These are phyloP conservation scores for Saccostrea echinata DNA, from an alignment of 1,140 invertebrate species.

Conservation along the genomic window DNA sequence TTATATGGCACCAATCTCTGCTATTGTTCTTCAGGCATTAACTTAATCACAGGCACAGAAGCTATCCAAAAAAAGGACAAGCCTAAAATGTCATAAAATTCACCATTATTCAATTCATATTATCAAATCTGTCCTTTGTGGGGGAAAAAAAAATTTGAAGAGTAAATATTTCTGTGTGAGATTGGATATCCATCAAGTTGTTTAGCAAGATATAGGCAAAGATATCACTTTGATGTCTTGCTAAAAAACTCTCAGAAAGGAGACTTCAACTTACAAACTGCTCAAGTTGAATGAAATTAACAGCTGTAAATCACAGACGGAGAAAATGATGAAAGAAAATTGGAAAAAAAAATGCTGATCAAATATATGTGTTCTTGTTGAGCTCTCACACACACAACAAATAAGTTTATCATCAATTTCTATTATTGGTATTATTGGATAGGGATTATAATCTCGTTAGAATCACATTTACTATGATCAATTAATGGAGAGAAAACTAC, in stretches of 20 bases:
- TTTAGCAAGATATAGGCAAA: slow-evolving; percentile 13
- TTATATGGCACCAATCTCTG: slow-evolving; percentile 9
- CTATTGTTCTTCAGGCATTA: slow-evolving; percentile 16
- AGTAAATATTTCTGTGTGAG: slow-evolving; percentile 21
- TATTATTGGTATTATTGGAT: neutral
- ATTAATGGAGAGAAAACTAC: neutral
- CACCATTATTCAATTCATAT: slow-evolving; percentile 4
- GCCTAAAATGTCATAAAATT: slow-evolving; percentile 5
- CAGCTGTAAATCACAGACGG: neutral
- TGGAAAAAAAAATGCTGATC: neutral
- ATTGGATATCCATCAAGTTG: slow-evolving; percentile 17
- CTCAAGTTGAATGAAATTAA: slow-evolving; percentile 16
- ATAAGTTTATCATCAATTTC: neutral
- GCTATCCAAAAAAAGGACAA: neutral
- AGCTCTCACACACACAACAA: neutral
- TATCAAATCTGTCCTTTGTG: neutral
- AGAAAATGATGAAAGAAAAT: slow-evolving; percentile 12
- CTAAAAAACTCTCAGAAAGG: neutral
- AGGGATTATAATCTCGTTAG: neutral
- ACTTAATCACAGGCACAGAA: neutral
- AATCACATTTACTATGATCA: neutral
- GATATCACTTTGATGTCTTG: slow-evolving; percentile 27
- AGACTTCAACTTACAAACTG: slow-evolving; percentile 8
- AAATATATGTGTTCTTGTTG: neutral
- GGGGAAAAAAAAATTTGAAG: neutral